Evolutionary conservation across 2,888 invertebrate genomes (phyloP), one percentile per base, ranked within the genome.

Genomic region (Pristionchus arcanus): DNA sequence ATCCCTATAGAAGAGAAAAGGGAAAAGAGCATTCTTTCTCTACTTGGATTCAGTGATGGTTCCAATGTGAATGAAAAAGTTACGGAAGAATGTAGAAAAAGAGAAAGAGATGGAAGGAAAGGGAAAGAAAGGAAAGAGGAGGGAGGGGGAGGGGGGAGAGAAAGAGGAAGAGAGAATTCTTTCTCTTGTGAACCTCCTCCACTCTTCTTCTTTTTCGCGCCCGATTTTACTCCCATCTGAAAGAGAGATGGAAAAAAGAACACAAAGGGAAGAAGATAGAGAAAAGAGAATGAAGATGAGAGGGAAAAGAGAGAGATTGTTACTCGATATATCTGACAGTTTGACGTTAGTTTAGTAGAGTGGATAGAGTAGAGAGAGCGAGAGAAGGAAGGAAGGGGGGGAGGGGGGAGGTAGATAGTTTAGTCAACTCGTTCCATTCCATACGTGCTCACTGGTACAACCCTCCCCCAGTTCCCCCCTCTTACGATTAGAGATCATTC

Each of bases 351-450:
- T 49, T 49, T 49, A 49, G 42, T 49, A 49, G 42, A 49, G 42
- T 49, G 42, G 42, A 7, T 49, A 37, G 77, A 16, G 77, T 21
- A 31, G 42, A 77, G 42, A n/a, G 42, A 42, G 42, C 2, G 77
- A 77, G 9, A 42, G n/a, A 77, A 4, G 16, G 42, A n/a, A 31
- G 42, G 25, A 16, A 7, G 25, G 37, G n/a, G 34, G 16, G 77
- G 25, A 28, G 42, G 77, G 42, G 42, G 21, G 77, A 49, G 49
- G 31, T 37, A 34, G 77, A 77, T 37, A 42, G 42, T 19, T 34
- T 37, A 49, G 77, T 63, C 85, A 63, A 90, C 90, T 90, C 90
- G 89, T 85, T 90, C 87, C 88, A 85, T 89, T 85, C 42, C 42
- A 49, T 49, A 49, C 42, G 42, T 49, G 42, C 87, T 90, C 87